Conservation (phyloP, 2,888 invertebrate species). For the Silvanus unidentatus region DNA sequence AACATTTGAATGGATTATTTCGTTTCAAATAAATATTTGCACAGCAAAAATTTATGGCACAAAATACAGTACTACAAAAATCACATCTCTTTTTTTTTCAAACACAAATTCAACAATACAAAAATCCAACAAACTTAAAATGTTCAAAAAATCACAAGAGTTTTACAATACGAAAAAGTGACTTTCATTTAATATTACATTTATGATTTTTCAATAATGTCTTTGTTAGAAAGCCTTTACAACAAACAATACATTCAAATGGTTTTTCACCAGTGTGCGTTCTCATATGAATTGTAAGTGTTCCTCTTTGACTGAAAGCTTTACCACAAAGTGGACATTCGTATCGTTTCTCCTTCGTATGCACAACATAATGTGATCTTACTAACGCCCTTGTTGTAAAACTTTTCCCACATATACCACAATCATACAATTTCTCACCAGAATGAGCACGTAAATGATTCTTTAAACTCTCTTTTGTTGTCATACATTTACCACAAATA, state of each 20-base stretch:
- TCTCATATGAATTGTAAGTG: conserved; percentile 31
- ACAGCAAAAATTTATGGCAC: background rate
- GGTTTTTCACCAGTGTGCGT: conserved; percentile 15
- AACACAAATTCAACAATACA: background rate
- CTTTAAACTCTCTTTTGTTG: conserved; percentile 7
- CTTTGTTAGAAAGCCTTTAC: conserved; percentile 50
- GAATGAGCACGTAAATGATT: conserved; percentile 15
- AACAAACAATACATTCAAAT: conserved; percentile 33
- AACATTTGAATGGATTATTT: too few relatives aligned
- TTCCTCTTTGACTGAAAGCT: conserved; percentile 15
- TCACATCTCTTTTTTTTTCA: background rate
- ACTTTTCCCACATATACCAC: conserved; percentile 42
- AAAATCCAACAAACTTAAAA: too few relatives aligned
- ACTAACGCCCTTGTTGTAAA: conserved; percentile 41
- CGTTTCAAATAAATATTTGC: background rate
- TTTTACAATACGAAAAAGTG: too few relatives aligned
- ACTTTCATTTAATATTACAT: background rate
- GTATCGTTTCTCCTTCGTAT: conserved; percentile 16
- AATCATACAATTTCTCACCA: conserved; percentile 18
- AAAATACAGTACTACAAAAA: background rate
- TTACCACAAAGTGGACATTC: conserved; percentile 17
- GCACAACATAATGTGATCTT: conserved; percentile 13
- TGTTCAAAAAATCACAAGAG: too few relatives aligned
- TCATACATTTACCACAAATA: conserved; percentile 19
- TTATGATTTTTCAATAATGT: conserved; percentile 49